A percentile compares a stretch with the other conserved stretches of the same genome.
Conservation (phyloP, 2,888 invertebrate species). For the Epicampocera succincta region DNA sequence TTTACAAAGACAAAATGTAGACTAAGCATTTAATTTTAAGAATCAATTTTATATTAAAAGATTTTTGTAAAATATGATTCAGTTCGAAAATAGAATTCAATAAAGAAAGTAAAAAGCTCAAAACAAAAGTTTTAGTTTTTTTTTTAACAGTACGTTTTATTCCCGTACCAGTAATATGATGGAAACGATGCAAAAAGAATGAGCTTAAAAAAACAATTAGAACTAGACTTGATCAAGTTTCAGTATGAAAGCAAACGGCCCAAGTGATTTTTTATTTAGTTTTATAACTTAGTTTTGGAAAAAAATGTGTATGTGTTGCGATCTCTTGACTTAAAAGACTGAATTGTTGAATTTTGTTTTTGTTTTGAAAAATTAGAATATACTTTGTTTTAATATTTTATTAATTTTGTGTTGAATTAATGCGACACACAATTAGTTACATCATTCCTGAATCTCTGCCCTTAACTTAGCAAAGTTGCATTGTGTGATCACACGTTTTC, state of each 20-base stretch:
- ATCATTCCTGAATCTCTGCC: too few species aligned
- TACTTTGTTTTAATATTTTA: neutral
- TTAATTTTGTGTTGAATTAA: constrained; percentile 5
- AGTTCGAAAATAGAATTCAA: too few species aligned
- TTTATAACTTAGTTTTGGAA: neutral
- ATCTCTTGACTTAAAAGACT: neutral
- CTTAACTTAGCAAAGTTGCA: neutral
- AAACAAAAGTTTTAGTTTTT: too few species aligned
- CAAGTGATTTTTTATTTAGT: neutral
- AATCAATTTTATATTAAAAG: too few species aligned
- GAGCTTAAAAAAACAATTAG: too few species aligned
- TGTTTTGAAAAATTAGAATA: neutral
- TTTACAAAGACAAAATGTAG: too few species aligned
- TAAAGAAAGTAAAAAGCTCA: too few species aligned
- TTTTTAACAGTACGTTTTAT: too few species aligned
- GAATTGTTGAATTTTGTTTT: neutral
- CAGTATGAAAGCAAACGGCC: neutral
- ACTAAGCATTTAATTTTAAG: too few species aligned
- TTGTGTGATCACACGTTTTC: neutral
- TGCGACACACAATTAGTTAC: neutral
- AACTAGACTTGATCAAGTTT: constrained; percentile 1
- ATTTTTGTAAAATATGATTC: too few species aligned
- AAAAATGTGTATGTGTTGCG: neutral
- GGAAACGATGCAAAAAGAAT: too few species aligned
- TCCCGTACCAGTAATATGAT: too few species aligned